Evolutionary conservation across 2,797 vertebrate species (phyloP).

Genomic region (Toxotes lorentzi): DNA sequence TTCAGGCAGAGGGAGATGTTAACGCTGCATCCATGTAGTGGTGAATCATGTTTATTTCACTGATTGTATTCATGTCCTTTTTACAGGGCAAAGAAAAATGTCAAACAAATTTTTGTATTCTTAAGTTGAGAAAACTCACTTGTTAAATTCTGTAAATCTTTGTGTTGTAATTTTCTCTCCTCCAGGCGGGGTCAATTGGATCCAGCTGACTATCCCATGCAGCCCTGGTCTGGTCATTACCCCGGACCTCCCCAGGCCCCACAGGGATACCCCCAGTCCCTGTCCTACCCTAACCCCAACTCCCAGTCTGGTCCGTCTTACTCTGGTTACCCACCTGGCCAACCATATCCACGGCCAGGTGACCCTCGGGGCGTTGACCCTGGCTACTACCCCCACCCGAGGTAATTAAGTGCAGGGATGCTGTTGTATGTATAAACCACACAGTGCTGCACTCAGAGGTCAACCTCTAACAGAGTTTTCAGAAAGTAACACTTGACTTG

Average conservation of each 20-base stretch:
- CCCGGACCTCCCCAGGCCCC: slow-evolving; percentile 67
- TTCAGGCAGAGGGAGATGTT: slow-evolving; percentile 32
- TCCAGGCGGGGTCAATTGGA: slow-evolving; percentile 90
- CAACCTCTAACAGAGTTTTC: not conserved
- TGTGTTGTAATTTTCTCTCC: slow-evolving; percentile 36
- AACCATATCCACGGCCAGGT: slow-evolving; percentile 81
- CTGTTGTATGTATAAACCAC: not conserved
- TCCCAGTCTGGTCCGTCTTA: slow-evolving; percentile 65
- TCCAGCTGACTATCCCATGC: slow-evolving; percentile 87
- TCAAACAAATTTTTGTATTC: not conserved
- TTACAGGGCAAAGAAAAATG: not conserved
- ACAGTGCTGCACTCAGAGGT: not conserved
- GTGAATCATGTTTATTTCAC: slow-evolving; percentile 24
- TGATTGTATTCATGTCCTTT: slow-evolving; percentile 6
- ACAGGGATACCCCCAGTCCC: slow-evolving; percentile 86
- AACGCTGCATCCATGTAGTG: slow-evolving; percentile 9
- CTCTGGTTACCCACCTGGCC: slow-evolving; percentile 80
- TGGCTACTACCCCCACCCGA: slow-evolving; percentile 87
- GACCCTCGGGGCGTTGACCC: slow-evolving; percentile 87
- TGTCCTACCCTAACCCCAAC: slow-evolving; percentile 81
- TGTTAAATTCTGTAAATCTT: not conserved
- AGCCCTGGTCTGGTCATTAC: slow-evolving; percentile 84
- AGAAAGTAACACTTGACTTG: not conserved
- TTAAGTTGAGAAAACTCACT: not conserved
- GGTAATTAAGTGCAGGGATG: slow-evolving; percentile 42